phyloP scores from a whole-genome alignment of 2,888 invertebrate genomes.

The Amaurobius ferox region DNA sequence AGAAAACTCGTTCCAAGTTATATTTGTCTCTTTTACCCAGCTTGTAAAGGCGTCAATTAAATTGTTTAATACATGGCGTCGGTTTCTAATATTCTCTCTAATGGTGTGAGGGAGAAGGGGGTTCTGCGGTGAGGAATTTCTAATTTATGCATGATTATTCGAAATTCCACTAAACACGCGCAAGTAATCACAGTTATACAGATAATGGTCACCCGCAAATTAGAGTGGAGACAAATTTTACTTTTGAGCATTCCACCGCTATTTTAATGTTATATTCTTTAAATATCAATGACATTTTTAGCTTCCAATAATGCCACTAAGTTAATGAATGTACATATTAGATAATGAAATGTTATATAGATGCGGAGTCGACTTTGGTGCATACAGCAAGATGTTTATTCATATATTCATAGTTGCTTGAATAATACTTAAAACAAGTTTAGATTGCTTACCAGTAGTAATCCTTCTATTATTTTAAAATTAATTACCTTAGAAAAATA shows the following conservation, averaged over 20 bases:
- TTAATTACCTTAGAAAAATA: too few relatives aligned
- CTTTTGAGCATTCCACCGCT: not conserved
- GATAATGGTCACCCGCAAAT: constrained; percentile 16
- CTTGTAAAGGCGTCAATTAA: constrained; percentile 54
- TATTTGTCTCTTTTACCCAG: constrained; percentile 32
- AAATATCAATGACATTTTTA: not conserved
- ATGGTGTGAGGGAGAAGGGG: constrained; percentile 3
- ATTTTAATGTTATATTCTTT: not conserved
- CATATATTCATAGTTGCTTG: too few relatives aligned
- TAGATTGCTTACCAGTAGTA: too few relatives aligned
- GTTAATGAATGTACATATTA: not conserved
- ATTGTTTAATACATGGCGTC: constrained; percentile 43
- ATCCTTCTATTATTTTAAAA: too few relatives aligned
- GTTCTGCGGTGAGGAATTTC: constrained; percentile 42
- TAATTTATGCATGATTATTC: constrained; percentile 57
- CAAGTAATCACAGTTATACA: constrained; percentile 22
- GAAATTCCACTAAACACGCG: constrained; percentile 42
- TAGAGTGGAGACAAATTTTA: constrained; percentile 10
- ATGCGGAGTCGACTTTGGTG: too few relatives aligned
- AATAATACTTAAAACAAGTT: too few relatives aligned
- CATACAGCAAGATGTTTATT: too few relatives aligned
- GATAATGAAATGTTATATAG: not conserved
- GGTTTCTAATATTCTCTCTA: constrained; percentile 16
- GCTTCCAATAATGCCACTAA: not conserved
- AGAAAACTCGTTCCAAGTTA: constrained; percentile 30